Conservation (phyloP, 2,888 invertebrate species). For the Dynastes tityus region DNA sequence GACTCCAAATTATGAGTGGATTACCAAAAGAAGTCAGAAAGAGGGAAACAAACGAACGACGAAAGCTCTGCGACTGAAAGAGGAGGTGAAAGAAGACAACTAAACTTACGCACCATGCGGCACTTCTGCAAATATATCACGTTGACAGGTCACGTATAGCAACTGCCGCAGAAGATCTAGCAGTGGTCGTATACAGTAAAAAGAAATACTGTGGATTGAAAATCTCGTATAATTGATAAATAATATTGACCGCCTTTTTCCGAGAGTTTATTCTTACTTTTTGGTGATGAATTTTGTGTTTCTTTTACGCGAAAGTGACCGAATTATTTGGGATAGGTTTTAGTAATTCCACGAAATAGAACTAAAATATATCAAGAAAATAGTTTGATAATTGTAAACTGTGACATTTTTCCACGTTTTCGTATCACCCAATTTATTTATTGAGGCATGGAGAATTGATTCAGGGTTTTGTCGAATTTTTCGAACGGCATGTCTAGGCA, state of each 20-base stretch:
- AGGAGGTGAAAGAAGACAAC: not conserved
- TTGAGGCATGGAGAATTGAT: too few species aligned
- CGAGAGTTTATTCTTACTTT: too few species aligned
- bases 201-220: conserved; percentile 1
- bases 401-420: too few species aligned
- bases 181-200: not conserved
- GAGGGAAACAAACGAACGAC: not conserved
- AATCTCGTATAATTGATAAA: conserved; percentile 8
- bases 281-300: too few species aligned
- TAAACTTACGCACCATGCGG: not conserved
- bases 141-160: conserved; percentile 27
- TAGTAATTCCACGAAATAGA: too few species aligned
- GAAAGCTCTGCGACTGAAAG: not conserved
- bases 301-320: too few species aligned
- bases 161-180: not conserved
- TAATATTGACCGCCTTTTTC: not conserved
- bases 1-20: not conserved
- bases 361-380: too few species aligned
- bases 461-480: too few species aligned
- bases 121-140: conserved; percentile 29
- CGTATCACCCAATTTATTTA: too few species aligned
- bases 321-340: too few species aligned
- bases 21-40: conserved; percentile 12
- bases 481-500: too few species aligned
- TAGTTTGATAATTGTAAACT: too few species aligned